A percentile compares a stretch with the other conserved stretches of the same genome.
Evolutionary conservation across 2,888 invertebrate species (phyloP).

Genomic region (Scrobipalpa costella): DNA sequence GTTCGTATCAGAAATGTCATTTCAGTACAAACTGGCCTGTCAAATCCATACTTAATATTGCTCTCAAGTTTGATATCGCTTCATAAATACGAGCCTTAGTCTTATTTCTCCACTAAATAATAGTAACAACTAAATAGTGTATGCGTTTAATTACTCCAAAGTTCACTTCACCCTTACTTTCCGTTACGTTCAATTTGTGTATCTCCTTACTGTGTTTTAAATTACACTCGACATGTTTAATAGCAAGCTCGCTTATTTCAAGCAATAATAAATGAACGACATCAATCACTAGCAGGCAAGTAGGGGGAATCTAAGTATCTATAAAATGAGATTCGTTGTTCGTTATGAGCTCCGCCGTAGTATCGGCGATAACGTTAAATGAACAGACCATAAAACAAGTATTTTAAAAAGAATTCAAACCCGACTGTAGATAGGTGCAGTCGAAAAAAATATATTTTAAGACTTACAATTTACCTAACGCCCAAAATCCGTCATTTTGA

Average conservation of each 20-base stretch:
- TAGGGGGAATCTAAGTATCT: constrained; percentile 12
- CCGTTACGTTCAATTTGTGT: not conserved
- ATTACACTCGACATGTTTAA: constrained; percentile 22
- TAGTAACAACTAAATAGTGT: too few species aligned
- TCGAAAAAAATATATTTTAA: too few species aligned
- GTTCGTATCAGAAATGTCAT: too few species aligned
- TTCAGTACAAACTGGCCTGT: too few species aligned
- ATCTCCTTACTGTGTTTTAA: not conserved
- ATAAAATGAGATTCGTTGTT: constrained; percentile 14
- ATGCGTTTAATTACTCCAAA: not conserved
- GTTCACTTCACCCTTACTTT: not conserved
- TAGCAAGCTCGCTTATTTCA: constrained; percentile 23
- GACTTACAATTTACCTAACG: too few species aligned
- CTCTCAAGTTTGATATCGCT: too few species aligned
- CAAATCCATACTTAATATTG: too few species aligned
- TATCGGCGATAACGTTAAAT: constrained; percentile 20
- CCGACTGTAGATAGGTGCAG: too few species aligned
- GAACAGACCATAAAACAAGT: constrained; percentile 15
- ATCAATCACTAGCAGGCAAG: constrained; percentile 20
- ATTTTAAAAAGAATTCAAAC: too few species aligned
- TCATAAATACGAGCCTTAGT: too few species aligned
- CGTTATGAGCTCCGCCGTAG: constrained; percentile 7
- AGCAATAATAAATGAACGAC: constrained; percentile 26
- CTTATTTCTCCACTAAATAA: too few species aligned
- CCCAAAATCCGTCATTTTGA: too few species aligned